Percentiles rank a stretch among this genome's conserved stretches.
These are phyloP conservation scores for Gobionotothen gibberifrons DNA, from an alignment of 2,797 vertebrate genomes.

Conservation along the genomic window DNA sequence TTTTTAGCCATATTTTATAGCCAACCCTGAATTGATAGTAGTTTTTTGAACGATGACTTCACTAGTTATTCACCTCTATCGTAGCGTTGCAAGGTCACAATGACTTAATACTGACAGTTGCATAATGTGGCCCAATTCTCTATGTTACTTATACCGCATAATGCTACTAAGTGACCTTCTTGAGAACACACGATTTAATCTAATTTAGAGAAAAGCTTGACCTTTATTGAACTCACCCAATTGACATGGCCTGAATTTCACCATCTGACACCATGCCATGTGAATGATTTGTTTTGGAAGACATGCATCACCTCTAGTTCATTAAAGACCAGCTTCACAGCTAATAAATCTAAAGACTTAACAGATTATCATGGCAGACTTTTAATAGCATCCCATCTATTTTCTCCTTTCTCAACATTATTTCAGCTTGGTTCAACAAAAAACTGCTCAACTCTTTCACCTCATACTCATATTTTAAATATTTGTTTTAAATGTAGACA, in stretches of 20 bases:
- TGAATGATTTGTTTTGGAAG: slow-evolving; percentile 8
- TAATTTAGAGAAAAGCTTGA: slow-evolving; percentile 54
- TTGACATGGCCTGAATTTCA: slow-evolving; percentile 51
- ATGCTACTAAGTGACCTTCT: slow-evolving; percentile 33
- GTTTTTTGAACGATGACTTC: neutral
- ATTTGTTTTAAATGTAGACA: slow-evolving; percentile 19
- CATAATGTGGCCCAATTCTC: slow-evolving; percentile 39
- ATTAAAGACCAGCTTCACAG: neutral
- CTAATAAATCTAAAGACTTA: neutral
- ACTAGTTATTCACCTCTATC: neutral
- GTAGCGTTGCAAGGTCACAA: slow-evolving; percentile 9
- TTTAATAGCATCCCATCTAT: slow-evolving; percentile 10
- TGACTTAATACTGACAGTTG: slow-evolving; percentile 31
- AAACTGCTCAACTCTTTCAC: slow-evolving; percentile 15
- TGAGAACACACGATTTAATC: slow-evolving; percentile 59
- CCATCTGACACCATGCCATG: slow-evolving; percentile 22
- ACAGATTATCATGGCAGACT: neutral
- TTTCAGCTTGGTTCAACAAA: slow-evolving; percentile 3
- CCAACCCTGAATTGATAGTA: neutral
- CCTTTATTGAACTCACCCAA: slow-evolving; percentile 41
- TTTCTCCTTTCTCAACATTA: neutral
- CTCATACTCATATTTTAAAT: slow-evolving; percentile 15
- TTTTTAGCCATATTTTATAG: neutral
- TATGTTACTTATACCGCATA: slow-evolving; percentile 38
- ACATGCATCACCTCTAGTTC: slow-evolving; percentile 5